These are phyloP conservation scores for Leptestheria dahalacensis DNA, from an alignment of 1,140 invertebrate genomes.

Conservation along the genomic window DNA sequence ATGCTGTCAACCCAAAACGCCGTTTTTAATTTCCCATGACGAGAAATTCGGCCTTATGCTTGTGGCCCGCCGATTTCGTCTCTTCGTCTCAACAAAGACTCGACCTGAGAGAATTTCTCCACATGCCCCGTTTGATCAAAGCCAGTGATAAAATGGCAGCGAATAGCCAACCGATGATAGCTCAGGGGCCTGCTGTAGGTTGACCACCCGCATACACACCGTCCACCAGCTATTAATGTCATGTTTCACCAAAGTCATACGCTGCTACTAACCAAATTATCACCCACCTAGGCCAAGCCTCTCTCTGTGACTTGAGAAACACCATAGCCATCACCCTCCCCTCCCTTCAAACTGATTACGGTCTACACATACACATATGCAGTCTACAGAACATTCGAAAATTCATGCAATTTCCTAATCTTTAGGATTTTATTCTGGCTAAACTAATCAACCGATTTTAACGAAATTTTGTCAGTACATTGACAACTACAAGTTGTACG, in stretches of 20 bases:
- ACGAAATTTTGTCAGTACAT: too few relatives aligned
- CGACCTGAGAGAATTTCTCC: neutral
- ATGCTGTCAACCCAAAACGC: constrained; percentile 8
- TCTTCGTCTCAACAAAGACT: neutral
- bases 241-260: neutral
- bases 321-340: too few relatives aligned
- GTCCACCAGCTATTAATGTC: neutral
- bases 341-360: too few relatives aligned
- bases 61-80: too few relatives aligned
- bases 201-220: neutral
- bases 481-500: too few relatives aligned
- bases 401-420: too few relatives aligned
- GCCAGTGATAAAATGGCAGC: neutral
- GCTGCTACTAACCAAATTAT: neutral
- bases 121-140: neutral
- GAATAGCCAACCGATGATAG: neutral
- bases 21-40: neutral
- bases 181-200: neutral
- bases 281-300: too few relatives aligned
- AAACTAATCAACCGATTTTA: too few relatives aligned
- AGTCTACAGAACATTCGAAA: too few relatives aligned
- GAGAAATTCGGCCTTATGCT: neutral
- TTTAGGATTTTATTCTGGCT: too few relatives aligned
- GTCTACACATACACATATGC: too few relatives aligned
- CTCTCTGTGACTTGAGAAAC: too few relatives aligned